A percentile compares a stretch with the other conserved stretches of the same genome.
Evolutionary conservation across 2,797 vertebrate genomes (phyloP).

Genomic region (Chelonia mydas): DNA sequence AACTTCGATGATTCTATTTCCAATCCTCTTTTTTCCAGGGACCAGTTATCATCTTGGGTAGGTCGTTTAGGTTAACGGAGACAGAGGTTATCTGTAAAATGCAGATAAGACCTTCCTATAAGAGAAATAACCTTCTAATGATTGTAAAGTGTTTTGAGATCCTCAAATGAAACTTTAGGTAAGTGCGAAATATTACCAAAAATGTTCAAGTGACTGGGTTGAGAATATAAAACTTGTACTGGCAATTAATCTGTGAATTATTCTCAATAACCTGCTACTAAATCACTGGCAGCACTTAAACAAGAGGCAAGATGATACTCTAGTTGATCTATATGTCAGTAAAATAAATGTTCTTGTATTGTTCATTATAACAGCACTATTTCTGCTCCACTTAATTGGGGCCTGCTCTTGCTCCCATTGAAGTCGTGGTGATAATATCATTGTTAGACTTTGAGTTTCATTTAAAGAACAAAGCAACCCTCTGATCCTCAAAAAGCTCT

Average conservation of each 20-base stretch:
- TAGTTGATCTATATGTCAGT: conserved; percentile 34
- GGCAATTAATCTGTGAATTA: conserved; percentile 31
- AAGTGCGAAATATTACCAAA: background rate
- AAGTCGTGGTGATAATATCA: background rate
- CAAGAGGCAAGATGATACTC: background rate
- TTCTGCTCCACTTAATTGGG: background rate
- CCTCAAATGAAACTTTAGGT: background rate
- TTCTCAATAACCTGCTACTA: background rate
- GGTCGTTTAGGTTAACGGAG: background rate
- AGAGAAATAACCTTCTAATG: background rate
- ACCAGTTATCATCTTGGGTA: background rate
- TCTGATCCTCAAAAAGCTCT: conserved; percentile 2
- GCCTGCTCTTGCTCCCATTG: background rate
- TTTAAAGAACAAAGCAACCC: conserved; percentile 4
- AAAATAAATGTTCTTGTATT: conserved; percentile 29
- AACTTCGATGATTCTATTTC: background rate
- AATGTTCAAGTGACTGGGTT: background rate
- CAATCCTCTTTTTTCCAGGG: background rate
- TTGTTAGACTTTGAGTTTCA: background rate
- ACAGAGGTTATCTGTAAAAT: fast-evolving
- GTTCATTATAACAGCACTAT: background rate
- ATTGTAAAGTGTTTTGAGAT: conserved; percentile 2
- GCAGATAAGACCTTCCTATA: background rate
- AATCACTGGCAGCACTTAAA: conserved; percentile 22
- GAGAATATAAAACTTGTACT: background rate